These are phyloP conservation scores for Spilarctia lutea DNA, from an alignment of 2,888 invertebrate species.

Conservation along the genomic window DNA sequence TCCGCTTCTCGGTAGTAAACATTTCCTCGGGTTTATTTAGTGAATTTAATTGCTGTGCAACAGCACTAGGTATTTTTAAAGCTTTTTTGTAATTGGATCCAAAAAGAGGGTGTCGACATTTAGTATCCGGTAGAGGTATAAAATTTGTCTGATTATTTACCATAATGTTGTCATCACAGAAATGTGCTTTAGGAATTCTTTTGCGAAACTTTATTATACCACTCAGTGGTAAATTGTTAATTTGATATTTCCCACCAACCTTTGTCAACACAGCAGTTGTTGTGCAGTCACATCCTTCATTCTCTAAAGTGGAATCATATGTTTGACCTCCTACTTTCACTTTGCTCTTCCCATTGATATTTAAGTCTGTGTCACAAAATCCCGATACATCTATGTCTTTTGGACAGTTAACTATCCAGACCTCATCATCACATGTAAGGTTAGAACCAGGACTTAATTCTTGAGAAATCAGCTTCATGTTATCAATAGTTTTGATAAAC, in stretches of 20 bases:
- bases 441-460: constrained; percentile 34
- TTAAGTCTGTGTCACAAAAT: constrained; percentile 58
- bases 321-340: constrained; percentile 69
- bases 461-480: constrained; percentile 52
- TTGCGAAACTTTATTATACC: constrained; percentile 65
- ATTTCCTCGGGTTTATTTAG: constrained; percentile 18
- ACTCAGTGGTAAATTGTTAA: constrained; percentile 57
- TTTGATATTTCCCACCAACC: constrained; percentile 46
- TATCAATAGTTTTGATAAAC: constrained; percentile 58
- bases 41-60: constrained; percentile 57
- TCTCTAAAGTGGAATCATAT: constrained; percentile 61
- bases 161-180: constrained; percentile 59
- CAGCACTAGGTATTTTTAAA: constrained; percentile 62
- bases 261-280: constrained; percentile 55
- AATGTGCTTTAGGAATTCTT: constrained; percentile 71
- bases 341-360: constrained; percentile 66
- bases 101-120: constrained; percentile 77
- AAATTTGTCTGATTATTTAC: constrained; percentile 63
- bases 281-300: constrained; percentile 45
- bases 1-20: constrained; percentile 24
- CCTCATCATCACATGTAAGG: constrained; percentile 67
- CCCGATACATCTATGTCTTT: constrained; percentile 59
- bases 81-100: constrained; percentile 72
- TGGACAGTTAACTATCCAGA: constrained; percentile 73
- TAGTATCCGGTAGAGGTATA: constrained; percentile 75